Evolutionary conservation across 2,113 vertebrate species (phyloP).

Genomic region (Euleptes europaea): DNA sequence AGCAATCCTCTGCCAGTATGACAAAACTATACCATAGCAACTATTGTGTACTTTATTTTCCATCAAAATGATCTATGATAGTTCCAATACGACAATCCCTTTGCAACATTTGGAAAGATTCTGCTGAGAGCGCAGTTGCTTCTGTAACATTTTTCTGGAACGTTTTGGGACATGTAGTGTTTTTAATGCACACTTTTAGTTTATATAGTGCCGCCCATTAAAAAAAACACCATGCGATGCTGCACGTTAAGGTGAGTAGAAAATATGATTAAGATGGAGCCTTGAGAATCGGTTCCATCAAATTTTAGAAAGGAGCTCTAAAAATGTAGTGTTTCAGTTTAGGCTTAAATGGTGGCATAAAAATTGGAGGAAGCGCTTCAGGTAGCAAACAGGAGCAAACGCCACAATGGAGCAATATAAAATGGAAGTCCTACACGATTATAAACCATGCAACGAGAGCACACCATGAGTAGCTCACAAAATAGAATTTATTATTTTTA

Average conservation of each 20-base stretch:
- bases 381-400: background rate
- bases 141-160: background rate
- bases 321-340: constrained; percentile 6
- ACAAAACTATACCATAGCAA: background rate
- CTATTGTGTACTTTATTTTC: background rate
- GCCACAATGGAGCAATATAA: background rate
- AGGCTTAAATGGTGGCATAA: constrained; percentile 24
- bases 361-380: constrained; percentile 1
- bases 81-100: constrained; percentile 15
- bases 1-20: background rate
- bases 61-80: constrained; percentile 21
- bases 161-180: constrained; percentile 1
- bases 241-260: background rate
- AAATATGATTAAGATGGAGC: constrained; percentile 6
- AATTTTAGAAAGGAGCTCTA: background rate
- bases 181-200: background rate
- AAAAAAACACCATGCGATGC: background rate
- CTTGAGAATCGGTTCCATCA: background rate
- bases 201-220: background rate
- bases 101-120: background rate
- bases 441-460: constrained; percentile 32
- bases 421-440: background rate
- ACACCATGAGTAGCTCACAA: background rate
- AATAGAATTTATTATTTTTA: background rate
- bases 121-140: constrained; percentile 15